These are phyloP conservation scores for Sparus aurata DNA, from an alignment of 2,797 vertebrate species.

Conservation along the genomic window DNA sequence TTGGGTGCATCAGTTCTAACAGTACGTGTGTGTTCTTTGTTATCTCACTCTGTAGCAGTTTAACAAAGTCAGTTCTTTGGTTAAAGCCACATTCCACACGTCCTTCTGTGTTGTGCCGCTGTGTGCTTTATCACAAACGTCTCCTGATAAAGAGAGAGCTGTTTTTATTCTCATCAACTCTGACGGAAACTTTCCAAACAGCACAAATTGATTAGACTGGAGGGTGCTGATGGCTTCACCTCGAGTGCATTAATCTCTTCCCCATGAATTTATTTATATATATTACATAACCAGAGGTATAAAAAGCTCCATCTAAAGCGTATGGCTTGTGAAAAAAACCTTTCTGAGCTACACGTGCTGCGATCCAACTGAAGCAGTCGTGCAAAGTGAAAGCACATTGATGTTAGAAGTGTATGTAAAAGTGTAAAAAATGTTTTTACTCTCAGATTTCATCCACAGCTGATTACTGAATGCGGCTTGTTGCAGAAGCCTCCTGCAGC, in stretches of 20 bases:
- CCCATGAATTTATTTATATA: neutral
- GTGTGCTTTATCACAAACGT: neutral
- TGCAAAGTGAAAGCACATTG: neutral
- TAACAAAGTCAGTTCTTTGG: neutral
- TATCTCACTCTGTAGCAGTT: neutral
- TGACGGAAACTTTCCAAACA: slow-evolving; percentile 1
- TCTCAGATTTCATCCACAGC: neutral
- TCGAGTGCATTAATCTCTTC: neutral
- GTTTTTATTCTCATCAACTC: slow-evolving; percentile 9
- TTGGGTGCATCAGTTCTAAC: neutral
- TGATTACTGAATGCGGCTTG: slow-evolving; percentile 16
- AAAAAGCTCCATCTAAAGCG: neutral
- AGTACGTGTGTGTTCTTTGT: neutral
- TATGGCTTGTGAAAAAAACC: too few relatives aligned
- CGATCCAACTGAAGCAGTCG: neutral
- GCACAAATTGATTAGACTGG: neutral
- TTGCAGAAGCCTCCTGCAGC: slow-evolving; percentile 20
- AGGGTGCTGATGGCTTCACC: neutral
- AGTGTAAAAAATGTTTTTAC: neutral
- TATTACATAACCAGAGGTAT: neutral
- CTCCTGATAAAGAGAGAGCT: slow-evolving; percentile 8
- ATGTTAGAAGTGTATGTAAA: too few relatives aligned
- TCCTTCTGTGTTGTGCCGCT: neutral
- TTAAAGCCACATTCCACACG: slow-evolving; percentile 8
- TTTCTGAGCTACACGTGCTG: neutral